Conservation (phyloP, 2,888 invertebrate genomes). For the Willowsia nigromaculata region DNA sequence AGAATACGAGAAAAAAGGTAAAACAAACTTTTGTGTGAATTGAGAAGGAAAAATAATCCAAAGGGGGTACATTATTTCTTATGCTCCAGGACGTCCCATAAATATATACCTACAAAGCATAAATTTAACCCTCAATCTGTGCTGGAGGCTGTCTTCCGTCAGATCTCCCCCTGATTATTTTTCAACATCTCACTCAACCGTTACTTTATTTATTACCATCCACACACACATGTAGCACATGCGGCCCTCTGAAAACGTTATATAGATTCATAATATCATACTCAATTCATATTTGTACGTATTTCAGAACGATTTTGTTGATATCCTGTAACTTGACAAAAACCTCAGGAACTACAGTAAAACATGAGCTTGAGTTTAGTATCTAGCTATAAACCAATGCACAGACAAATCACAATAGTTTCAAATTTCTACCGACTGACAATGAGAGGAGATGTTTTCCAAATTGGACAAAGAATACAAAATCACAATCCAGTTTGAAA, state of each 20-base stretch:
- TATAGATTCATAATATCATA: no score
- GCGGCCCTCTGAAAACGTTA: not conserved
- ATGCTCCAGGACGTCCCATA: conserved; percentile 33
- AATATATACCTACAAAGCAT: conserved; percentile 16
- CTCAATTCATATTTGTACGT: no score
- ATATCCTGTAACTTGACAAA: no score
- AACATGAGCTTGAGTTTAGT: not conserved
- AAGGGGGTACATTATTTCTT: not conserved
- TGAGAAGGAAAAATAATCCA: not conserved
- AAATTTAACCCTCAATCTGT: conserved; percentile 27
- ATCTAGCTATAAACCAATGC: not conserved
- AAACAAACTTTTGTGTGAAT: not conserved
- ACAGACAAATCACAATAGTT: conserved; percentile 24
- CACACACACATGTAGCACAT: not conserved
- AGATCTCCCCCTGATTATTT: conserved; percentile 29
- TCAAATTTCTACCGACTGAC: conserved; percentile 10
- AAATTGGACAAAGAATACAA: not conserved
- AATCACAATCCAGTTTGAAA: not conserved
- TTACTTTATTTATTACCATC: conserved; percentile 31
- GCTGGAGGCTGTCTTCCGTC: conserved; percentile 18
- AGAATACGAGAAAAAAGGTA: conserved; percentile 11
- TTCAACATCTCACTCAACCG: conserved; percentile 43
- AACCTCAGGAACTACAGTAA: not conserved
- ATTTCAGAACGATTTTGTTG: no score
- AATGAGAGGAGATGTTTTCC: not conserved